These are phyloP conservation scores for Dasysyrphus albostriatus DNA, from an alignment of 2,888 invertebrate species.

Conservation along the genomic window DNA sequence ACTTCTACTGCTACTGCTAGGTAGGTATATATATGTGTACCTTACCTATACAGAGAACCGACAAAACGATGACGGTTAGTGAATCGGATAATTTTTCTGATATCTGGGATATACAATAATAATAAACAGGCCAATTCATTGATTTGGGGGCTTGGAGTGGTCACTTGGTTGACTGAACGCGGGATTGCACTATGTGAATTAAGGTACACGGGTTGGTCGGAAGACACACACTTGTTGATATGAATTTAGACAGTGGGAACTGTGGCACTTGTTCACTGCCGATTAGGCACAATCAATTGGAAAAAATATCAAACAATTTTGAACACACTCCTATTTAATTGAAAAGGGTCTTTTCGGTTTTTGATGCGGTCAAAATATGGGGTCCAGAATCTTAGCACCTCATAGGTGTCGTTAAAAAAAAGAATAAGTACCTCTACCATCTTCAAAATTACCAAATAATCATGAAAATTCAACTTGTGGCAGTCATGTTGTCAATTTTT, in stretches of 20 bases:
- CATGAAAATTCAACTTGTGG: too few species aligned
- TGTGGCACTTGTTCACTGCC: conserved; percentile 69
- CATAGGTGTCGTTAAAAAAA: too few species aligned
- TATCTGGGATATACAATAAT: conserved; percentile 63
- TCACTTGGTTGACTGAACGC: conserved; percentile 71
- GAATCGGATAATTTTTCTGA: conserved; percentile 74
- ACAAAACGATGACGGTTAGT: conserved; percentile 56
- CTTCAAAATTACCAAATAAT: too few species aligned
- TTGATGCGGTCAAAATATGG: too few species aligned
- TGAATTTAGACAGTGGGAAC: conserved; percentile 48
- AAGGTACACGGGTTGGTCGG: conserved; percentile 1
- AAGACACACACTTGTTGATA: conserved; percentile 71
- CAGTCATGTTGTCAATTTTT: too few species aligned
- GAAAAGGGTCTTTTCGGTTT: neutral
- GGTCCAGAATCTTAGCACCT: too few species aligned
- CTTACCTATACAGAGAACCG: too few species aligned
- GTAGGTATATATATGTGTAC: too few species aligned
- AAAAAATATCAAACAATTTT: conserved; percentile 51
- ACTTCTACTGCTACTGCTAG: neutral
- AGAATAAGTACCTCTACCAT: too few species aligned
- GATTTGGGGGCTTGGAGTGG: conserved; percentile 69
- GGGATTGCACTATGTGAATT: neutral
- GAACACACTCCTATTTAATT: neutral
- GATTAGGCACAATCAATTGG: conserved; percentile 54
- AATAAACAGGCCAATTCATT: conserved; percentile 72